Evolutionary conservation across 2,888 invertebrate species (phyloP).

Genomic region (Lissonota sp.): DNA sequence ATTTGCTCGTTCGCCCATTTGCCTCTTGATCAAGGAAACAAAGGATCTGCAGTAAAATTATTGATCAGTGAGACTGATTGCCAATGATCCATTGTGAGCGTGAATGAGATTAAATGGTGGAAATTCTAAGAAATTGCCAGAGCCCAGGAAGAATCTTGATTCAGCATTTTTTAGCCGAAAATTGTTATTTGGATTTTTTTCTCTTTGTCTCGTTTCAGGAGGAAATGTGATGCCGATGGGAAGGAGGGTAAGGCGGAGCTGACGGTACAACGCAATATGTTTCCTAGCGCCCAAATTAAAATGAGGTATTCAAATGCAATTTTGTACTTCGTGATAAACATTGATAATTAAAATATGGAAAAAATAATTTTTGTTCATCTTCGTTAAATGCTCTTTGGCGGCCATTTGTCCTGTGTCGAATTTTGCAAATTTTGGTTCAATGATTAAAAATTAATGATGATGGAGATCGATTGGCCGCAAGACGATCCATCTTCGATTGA

Average conservation of each 20-base stretch:
- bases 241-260: constrained; percentile 82
- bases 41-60: constrained; percentile 15
- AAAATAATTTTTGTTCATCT: neutral
- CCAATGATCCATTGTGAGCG: constrained; percentile 15
- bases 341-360: neutral
- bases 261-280: constrained; percentile 83
- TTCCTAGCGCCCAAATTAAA: constrained; percentile 84
- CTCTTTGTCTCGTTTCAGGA: constrained; percentile 78
- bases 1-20: neutral
- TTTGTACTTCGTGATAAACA: neutral
- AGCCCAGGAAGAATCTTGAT: too few relatives aligned
- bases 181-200: constrained; percentile 47
- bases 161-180: too few relatives aligned
- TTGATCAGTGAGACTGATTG: constrained; percentile 25
- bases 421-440: too few relatives aligned
- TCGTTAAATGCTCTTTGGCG: too few relatives aligned
- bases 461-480: neutral
- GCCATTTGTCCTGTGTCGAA: too few relatives aligned
- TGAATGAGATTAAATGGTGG: constrained; percentile 1
- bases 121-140: too few relatives aligned
- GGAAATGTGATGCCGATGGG: constrained; percentile 83
- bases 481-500: neutral
- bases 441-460: neutral
- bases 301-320: constrained; percentile 77
- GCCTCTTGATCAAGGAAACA: constrained; percentile 6